Conservation (phyloP, 2,113 vertebrate species). For the Etia nguti region DNA sequence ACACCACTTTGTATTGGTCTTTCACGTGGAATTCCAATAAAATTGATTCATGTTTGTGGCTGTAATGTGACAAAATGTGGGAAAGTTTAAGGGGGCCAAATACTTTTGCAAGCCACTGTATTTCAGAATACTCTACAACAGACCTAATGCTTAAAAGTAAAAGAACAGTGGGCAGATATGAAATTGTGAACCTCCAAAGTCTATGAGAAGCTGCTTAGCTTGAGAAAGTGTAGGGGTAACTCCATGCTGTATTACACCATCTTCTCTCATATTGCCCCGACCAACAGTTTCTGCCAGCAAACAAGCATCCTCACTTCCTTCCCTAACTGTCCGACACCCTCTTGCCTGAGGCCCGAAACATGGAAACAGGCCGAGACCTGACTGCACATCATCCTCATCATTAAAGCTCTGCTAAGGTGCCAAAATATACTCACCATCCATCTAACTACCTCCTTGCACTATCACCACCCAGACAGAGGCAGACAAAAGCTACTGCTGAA, state of each 20-base stretch:
- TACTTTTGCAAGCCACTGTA: too few species aligned
- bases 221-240: background rate
- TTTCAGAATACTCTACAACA: background rate
- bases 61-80: too few species aligned
- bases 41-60: too few species aligned
- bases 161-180: background rate
- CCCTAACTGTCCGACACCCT: background rate
- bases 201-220: background rate
- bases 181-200: background rate
- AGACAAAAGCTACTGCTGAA: background rate
- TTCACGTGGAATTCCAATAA: too few species aligned
- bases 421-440: background rate
- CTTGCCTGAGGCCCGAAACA: background rate
- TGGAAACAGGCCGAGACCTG: background rate
- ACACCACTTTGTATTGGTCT: too few species aligned
- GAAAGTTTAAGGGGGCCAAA: too few species aligned
- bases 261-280: background rate
- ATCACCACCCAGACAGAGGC: background rate
- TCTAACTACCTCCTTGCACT: background rate
- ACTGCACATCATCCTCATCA: constrained; percentile 1
- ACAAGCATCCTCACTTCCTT: background rate
- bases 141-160: background rate
- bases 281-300: background rate
- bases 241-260: background rate
- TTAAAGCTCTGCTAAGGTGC: constrained; percentile 21